Base-by-base conservation (phyloP, 2,797 vertebrate species). In the Tragopan temminckii region DNA sequence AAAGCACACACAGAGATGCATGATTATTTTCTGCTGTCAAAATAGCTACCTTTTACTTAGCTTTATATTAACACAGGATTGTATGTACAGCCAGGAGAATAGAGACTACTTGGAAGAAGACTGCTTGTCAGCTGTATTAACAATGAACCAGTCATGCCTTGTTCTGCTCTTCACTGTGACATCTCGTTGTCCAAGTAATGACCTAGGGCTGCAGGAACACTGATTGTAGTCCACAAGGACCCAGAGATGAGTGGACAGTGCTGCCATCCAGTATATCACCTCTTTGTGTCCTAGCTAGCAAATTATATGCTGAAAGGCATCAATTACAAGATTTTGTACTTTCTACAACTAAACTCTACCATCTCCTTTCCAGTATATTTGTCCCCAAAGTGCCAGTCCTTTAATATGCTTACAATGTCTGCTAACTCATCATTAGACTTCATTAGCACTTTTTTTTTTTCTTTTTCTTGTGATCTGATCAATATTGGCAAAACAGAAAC, bases 11-110 rank as follows among this genome's bases (percentile, higher is more conserved):
- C 3, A 79, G 67, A 93, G 55, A 83, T 35, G 45, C 14, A 57
- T 0, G 0, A 64, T 85, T 92, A 78, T 63, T 88, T 89, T 91
- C 62, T 88, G 58, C 82, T 85, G 77, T 76, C 91, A 93, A 80
- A 92, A 43, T 25, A 94, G 6, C 62, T 76, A 63, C 43, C 55
- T 91, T 88, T 76, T 83, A 75, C 43, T 72, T 76, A 58, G 59
- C 43, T 84, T 92, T 66, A 83, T 52, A 88, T 81, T 76, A 91
- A 40, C 58, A 46, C n/a, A 45, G 66, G 72, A 33, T 21, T 43
- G 21, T 63, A 36, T 5, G 21, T 55, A 66, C 21, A 81, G 66
- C 19, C 42, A 83, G 50, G 14, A 94, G 82, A 82, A 80, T 23
- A 78, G 63, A 72, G 38, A n/a, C 72, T 89, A 55, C 10, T 7